Evolutionary conservation across 2,113 vertebrate species (phyloP).

Genomic region (Cyphomyrus discorhynchus): DNA sequence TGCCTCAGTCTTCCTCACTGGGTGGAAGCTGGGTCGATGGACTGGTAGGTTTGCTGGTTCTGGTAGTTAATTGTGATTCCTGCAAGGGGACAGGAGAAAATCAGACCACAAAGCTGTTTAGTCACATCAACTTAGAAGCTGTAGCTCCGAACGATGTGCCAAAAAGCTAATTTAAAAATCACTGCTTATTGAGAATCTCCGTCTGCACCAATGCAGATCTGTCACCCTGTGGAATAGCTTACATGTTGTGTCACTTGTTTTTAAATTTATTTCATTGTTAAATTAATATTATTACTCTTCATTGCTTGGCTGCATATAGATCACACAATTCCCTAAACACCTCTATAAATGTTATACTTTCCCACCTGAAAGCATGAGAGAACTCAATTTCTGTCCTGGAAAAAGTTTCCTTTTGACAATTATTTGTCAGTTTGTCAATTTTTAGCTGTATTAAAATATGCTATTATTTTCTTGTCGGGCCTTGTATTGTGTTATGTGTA

Average conservation of each 20-base stretch:
- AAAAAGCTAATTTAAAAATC: not conserved
- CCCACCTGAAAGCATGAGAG: not conserved
- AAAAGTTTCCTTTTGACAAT: not conserved
- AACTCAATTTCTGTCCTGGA: not conserved
- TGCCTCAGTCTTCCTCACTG: conserved; percentile 55
- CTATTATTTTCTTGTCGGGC: not conserved
- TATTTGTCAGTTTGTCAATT: not conserved
- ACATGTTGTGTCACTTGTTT: not conserved
- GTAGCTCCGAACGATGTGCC: not conserved
- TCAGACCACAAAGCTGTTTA: not conserved
- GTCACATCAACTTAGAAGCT: not conserved
- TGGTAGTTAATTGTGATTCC: conserved; percentile 55
- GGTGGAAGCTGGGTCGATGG: conserved; percentile 68
- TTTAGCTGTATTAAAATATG: not conserved
- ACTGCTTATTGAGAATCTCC: not conserved
- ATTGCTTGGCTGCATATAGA: not conserved
- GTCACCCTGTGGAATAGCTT: not conserved
- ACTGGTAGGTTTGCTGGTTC: conserved; percentile 74
- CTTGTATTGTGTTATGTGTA: not conserved
- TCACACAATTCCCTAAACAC: not conserved
- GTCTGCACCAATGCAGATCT: not conserved
- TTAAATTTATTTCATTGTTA: not conserved
- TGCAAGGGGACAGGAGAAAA: conserved; percentile 31
- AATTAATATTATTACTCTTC: not conserved
- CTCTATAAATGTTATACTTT: not conserved